A percentile compares a stretch with the other conserved stretches of the same genome.
phyloP scores from a whole-genome alignment of 2,113 vertebrate genomes.

The Dipodomys merriami region DNA sequence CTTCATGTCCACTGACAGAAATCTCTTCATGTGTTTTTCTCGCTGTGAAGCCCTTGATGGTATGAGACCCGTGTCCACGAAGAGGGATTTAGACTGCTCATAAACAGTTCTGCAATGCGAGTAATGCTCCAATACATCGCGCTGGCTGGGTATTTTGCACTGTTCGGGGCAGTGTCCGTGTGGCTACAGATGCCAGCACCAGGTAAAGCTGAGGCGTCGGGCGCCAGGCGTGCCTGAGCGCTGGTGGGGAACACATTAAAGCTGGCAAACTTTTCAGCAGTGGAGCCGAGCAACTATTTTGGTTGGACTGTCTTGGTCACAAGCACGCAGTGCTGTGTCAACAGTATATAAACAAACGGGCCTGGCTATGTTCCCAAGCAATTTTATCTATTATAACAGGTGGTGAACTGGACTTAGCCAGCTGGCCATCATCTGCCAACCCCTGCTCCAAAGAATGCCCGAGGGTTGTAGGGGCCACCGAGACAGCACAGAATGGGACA shows the following conservation, averaged over 20 bases:
- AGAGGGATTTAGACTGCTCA: not conserved
- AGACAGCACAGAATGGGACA: not conserved
- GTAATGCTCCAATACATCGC: not conserved
- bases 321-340: not conserved
- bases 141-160: not conserved
- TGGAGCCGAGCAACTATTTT: not conserved
- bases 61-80: not conserved
- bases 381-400: conserved; percentile 26
- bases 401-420: not conserved
- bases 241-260: not conserved
- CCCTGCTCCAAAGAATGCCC: not conserved
- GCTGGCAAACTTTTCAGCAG: not conserved
- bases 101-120: conserved; percentile 18
- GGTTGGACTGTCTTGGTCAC: not conserved
- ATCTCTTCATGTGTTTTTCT: not conserved
- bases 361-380: not conserved
- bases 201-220: conserved; percentile 44
- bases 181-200: not conserved
- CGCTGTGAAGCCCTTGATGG: not conserved
- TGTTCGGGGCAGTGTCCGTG: not conserved
- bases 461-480: not conserved
- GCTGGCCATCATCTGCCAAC: not conserved
- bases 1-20: not conserved
- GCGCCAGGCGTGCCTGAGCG: not conserved
- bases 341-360: conserved; percentile 9